phyloP scores from a whole-genome alignment of 2,888 invertebrate genomes.

The Drosophila putrida region DNA sequence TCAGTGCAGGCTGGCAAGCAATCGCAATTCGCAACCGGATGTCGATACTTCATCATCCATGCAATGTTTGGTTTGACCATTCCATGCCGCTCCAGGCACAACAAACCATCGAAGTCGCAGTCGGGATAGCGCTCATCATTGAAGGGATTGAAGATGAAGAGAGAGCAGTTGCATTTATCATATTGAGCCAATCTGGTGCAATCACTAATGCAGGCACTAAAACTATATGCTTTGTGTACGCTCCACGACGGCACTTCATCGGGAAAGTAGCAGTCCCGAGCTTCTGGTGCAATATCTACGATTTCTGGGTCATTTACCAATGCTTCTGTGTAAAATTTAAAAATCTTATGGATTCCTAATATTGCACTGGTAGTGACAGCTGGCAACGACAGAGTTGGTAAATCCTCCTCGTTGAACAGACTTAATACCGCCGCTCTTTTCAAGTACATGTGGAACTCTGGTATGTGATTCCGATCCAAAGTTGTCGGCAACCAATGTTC shows the following conservation, averaged over 20 bases:
- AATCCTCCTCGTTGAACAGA: slow-evolving; percentile 83
- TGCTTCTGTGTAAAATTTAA: slow-evolving; percentile 86
- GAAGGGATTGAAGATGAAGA: slow-evolving; percentile 88
- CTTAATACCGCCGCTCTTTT: slow-evolving; percentile 60
- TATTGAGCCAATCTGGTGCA: slow-evolving; percentile 89
- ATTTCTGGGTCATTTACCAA: slow-evolving; percentile 89
- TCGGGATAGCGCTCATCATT: slow-evolving; percentile 53
- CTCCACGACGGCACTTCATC: slow-evolving; percentile 87
- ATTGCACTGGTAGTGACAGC: slow-evolving; percentile 43
- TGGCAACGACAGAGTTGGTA: slow-evolving; percentile 75
- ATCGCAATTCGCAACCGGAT: slow-evolving; percentile 85
- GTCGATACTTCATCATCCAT: slow-evolving; percentile 83
- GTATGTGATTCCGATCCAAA: slow-evolving; percentile 66
- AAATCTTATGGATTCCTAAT: slow-evolving; percentile 60
- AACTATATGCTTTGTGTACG: slow-evolving; percentile 89
- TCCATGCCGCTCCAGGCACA: slow-evolving; percentile 86
- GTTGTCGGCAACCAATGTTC: slow-evolving; percentile 77
- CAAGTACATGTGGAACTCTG: slow-evolving; percentile 69
- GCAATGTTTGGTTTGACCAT: slow-evolving; percentile 84
- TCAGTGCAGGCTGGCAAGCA: slow-evolving; percentile 91
- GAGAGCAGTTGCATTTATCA: slow-evolving; percentile 88
- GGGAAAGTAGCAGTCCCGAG: slow-evolving; percentile 90
- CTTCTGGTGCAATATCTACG: slow-evolving; percentile 87
- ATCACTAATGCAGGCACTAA: slow-evolving; percentile 89
- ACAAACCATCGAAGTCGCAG: slow-evolving; percentile 88